Evolutionary conservation across 2,888 invertebrate genomes (phyloP), one percentile per base, ranked within the genome.

Genomic region (Epirrhoe alternata): DNA sequence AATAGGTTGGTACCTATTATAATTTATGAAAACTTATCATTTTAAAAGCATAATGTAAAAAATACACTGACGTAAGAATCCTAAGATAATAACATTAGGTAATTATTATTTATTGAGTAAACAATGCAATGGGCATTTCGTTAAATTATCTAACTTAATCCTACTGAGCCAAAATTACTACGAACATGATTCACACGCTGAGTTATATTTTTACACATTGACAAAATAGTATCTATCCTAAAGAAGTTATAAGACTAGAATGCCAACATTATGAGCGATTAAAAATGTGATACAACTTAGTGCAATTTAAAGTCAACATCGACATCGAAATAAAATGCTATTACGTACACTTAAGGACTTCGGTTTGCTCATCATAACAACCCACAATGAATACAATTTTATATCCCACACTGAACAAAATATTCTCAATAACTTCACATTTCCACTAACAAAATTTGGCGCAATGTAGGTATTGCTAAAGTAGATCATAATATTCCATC

Each of bases 111-210:
- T 24, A 68, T 30, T 45, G 1, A n/a, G 38, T 31, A 31, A 53
- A 61, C 47, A 61, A 54, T 61, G 24, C 30, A 56, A 50, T 55
- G 54, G 50, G 50, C 30, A 55, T 35, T 12, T 42, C 38, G 35
- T 7, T n/a, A 16, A 38, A 30, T 51, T 53, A 33, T 38, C 7
- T 53, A 59, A 14, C 16, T 60, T 16, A 59, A 45, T 75, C 72
- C 81, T 83, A 88, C 82, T 84, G 85, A 86, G 85, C 85, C 86
- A 83, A 86, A 78, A 76, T 65, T 66, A 66, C 71, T 68, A 66
- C 49, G 58, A 47, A 31, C 56, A 62, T 63, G 49, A 38, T 63
- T 51, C 35, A 58, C 59, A 65, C 57, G 51, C 50, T 51, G 50
- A 59, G 7, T 65, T 61, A 52, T 52, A 52, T 66, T 24, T 60